Conservation (phyloP, 1,140 invertebrate genomes). For the Trachymyrmex cornetzi region DNA sequence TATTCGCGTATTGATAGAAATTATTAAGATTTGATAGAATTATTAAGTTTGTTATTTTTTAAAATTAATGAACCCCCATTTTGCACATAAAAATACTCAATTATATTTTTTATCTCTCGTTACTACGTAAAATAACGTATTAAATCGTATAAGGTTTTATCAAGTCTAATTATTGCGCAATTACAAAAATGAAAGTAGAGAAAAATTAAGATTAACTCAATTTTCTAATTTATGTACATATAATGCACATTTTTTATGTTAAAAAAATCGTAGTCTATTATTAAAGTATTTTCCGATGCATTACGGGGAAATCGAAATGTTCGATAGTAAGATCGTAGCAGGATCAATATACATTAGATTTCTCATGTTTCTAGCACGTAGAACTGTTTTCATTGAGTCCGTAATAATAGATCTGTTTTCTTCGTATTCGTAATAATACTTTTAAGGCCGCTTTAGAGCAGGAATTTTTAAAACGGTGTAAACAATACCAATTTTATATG, state of each 20-base stretch:
- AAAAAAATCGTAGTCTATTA: neutral
- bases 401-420: conserved; percentile 19
- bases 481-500: neutral
- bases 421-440: neutral
- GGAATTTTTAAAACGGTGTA: neutral
- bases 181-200: neutral
- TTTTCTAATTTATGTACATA: neutral
- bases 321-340: neutral
- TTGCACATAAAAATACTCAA: neutral
- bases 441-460: neutral
- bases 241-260: neutral
- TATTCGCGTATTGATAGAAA: no score
- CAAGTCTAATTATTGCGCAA: neutral
- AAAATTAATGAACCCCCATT: neutral
- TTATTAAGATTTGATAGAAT: no score
- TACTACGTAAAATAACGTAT: neutral
- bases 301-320: neutral
- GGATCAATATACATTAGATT: conserved; percentile 1
- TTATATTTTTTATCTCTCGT: no score
- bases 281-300: neutral
- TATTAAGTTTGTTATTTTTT: neutral
- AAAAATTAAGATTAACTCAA: neutral
- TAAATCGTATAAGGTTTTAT: neutral
- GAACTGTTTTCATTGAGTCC: neutral
- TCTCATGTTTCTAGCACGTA: neutral